phyloP scores from a whole-genome alignment of 1,140 invertebrate genomes.

The Episyrphus balteatus region DNA sequence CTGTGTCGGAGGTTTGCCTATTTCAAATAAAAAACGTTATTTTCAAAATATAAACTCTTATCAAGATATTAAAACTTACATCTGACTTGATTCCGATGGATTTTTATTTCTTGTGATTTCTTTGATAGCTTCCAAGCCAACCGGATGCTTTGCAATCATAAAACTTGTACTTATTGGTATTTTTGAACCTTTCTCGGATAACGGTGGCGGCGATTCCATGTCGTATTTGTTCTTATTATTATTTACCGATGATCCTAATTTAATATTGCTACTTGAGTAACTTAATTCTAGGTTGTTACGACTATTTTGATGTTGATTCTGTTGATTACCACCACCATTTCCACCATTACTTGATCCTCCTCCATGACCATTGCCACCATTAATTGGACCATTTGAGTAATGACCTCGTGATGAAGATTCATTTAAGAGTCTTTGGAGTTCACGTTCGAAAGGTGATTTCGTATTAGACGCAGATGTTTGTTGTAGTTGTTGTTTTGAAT shows the following conservation, averaged over 20 bases:
- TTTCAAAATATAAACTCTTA: too few species aligned
- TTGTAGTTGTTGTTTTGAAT: conserved; percentile 19
- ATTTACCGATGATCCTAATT: conserved; percentile 31
- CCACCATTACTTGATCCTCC: neutral
- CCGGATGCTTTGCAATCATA: conserved; percentile 34
- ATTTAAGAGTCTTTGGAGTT: conserved; percentile 61
- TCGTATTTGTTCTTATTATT: conserved; percentile 14
- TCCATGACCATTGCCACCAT: neutral
- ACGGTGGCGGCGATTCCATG: conserved; percentile 12
- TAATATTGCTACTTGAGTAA: conserved; percentile 24
- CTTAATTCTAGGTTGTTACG: conserved; percentile 24
- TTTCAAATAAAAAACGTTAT: too few species aligned
- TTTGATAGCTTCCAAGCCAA: conserved; percentile 35
- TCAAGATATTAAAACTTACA: conserved; percentile 17
- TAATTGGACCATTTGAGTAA: neutral
- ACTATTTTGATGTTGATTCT: conserved; percentile 26
- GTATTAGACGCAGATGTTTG: conserved; percentile 10
- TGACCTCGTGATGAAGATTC: conserved; percentile 37
- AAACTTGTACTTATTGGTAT: conserved; percentile 30
- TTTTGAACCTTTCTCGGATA: conserved; percentile 9
- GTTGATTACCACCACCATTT: conserved; percentile 15
- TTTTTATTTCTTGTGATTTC: conserved; percentile 37
- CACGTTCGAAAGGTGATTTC: conserved; percentile 54
- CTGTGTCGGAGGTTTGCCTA: conserved; percentile 36
- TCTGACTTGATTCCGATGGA: conserved; percentile 34